Percentiles rank a stretch among this genome's conserved stretches.
Evolutionary conservation across 2,888 invertebrate genomes (phyloP).

Genomic region (Seira musarum): DNA sequence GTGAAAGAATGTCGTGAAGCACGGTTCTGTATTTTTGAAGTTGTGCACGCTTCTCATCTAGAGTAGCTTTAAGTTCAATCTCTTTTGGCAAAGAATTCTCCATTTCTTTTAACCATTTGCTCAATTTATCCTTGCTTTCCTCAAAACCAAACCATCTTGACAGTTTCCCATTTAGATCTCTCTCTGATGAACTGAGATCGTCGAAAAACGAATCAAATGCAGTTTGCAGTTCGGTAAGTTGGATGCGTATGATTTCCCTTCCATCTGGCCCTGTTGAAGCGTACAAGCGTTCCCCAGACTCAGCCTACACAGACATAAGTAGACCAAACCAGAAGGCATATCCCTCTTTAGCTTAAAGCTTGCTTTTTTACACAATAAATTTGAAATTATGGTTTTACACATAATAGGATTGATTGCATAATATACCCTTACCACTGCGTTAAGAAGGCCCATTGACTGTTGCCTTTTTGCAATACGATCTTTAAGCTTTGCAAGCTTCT

Average conservation of each 20-base stretch:
- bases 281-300: conserved; percentile 90
- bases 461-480: conserved; percentile 84
- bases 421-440: conserved; percentile 86
- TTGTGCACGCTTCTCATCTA: conserved; percentile 93
- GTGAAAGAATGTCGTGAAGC: conserved; percentile 86
- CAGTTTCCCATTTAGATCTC: conserved; percentile 87
- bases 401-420: too few relatives aligned
- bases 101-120: conserved; percentile 84
- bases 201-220: conserved; percentile 82
- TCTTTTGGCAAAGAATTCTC: conserved; percentile 85
- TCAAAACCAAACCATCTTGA: conserved; percentile 90
- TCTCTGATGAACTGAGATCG: conserved; percentile 82
- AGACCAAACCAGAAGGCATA: too few relatives aligned
- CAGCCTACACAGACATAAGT: too few relatives aligned
- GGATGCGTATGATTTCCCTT: conserved; percentile 86
- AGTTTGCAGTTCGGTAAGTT: conserved; percentile 87
- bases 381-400: too few relatives aligned
- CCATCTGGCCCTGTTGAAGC: conserved; percentile 90
- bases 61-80: conserved; percentile 85
- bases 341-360: too few relatives aligned
- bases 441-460: conserved; percentile 82
- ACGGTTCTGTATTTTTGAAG: conserved; percentile 86
- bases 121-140: conserved; percentile 84
- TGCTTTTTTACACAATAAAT: too few relatives aligned
- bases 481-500: conserved; percentile 81